Conservation (phyloP, 35 echinoderm and acorn worm genomes). For the Diadema setosum region DNA sequence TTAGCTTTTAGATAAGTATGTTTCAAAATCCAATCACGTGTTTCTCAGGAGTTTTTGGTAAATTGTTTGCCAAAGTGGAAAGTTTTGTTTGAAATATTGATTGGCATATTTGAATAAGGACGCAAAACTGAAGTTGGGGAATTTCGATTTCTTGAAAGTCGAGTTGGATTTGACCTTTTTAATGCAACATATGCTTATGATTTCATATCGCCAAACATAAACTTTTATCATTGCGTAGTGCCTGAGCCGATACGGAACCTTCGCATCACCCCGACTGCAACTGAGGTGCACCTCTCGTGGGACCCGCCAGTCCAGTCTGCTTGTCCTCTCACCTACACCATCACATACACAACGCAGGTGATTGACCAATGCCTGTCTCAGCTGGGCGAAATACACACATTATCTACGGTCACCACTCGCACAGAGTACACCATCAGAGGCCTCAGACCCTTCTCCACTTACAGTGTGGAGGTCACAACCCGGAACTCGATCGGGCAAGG, state of each 20-base stretch:
- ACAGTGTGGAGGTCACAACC: slow-evolving; percentile 1
- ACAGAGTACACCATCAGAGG: not conserved
- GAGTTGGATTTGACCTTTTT: no score
- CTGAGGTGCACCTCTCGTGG: not conserved
- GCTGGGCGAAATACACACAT: not conserved
- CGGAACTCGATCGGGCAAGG: not conserved
- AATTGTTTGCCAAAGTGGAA: no score
- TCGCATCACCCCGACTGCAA: not conserved
- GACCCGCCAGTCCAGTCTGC: not conserved
- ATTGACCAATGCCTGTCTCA: not conserved
- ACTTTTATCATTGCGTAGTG: not conserved
- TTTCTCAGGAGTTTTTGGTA: no score
- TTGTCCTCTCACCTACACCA: not conserved
- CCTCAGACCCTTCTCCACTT: slow-evolving; percentile 26
- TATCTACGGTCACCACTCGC: not conserved
- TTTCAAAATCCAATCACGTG: no score
- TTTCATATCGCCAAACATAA: not conserved
- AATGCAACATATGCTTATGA: no score
- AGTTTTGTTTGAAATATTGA: no score
- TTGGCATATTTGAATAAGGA: no score
- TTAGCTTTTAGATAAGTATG: no score
- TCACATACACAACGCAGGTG: not conserved
- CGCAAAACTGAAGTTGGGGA: no score
- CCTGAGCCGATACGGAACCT: not conserved
- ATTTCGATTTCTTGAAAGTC: no score